Base-by-base conservation (phyloP, 1,140 invertebrate species). In the Camponotus pennsylvanicus region DNA sequence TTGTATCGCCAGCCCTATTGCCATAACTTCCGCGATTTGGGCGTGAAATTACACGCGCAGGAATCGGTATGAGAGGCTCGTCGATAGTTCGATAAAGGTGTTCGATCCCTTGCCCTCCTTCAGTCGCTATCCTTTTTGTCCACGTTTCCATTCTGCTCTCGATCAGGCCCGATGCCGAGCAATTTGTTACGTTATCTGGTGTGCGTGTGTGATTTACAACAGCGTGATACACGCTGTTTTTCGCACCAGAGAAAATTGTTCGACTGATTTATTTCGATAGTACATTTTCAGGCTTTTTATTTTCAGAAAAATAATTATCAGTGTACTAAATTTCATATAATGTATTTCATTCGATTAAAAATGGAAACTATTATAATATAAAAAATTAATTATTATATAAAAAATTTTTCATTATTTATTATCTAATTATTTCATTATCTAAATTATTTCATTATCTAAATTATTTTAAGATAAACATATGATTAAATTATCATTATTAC, bases 11-110 rank as follows among this genome's bases (percentile, higher is more conserved):
- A 80, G 64, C 76, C 80, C 59, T 85, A 80, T 90, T 88, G 80
- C 88, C 80, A 88, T 91, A 91, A 91, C 91, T 90, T 91, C 86
- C 79, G 86, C 88, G 85, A 90, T 91, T 90, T 91, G 61, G 76
- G 83, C 76, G 91, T 91, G 90, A 91, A 91, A 91, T 91, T 91
- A 89, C 88, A 88, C 88, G 84, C 70, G 84, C 77, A 61, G 52
- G 77, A 90, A 85, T 87, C 69, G 88, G n/a, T 82, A 86, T 55
- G 57, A 86, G 63, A 78, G 55, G 61, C 87, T 63, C 64, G 37
- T 55, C 86, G 82, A 90, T 78, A 90, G 80, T 82, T 80, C 82
- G 86, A 88, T 79, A 78, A 90, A 88, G 67, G 45, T 69, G 79
- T 71, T 80, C 85, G 64, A 73, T 75, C 79, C 55, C 55, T 83